Percentiles rank a stretch among this genome's conserved stretches.
Conservation (phyloP, 2,797 vertebrate genomes). For the Mareca penelope region DNA sequence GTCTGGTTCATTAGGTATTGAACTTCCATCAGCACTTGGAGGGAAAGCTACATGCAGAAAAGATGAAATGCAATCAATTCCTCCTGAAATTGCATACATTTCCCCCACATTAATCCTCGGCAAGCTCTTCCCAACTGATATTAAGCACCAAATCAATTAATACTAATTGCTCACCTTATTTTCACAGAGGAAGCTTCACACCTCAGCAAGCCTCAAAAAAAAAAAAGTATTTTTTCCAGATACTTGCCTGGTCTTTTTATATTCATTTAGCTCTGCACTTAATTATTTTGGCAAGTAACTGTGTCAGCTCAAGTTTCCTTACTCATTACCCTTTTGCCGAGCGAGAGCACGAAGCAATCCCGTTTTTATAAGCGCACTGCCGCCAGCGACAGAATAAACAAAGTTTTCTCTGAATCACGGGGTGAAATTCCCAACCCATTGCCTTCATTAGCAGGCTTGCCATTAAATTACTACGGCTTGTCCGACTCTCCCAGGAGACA, state of each 20-base stretch:
- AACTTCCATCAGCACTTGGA: conserved; percentile 41
- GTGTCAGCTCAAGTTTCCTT: not conserved
- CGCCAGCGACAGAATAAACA: not conserved
- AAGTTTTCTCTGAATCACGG: not conserved
- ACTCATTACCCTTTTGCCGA: not conserved
- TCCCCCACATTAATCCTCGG: conserved; percentile 1
- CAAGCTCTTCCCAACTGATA: not conserved
- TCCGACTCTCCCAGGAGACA: not conserved
- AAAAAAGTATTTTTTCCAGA: not conserved
- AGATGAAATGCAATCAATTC: conserved; percentile 4
- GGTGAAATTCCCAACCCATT: not conserved
- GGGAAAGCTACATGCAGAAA: conserved; percentile 5
- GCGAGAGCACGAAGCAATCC: not conserved
- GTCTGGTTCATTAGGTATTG: conserved; percentile 1
- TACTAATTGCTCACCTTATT: conserved; percentile 44
- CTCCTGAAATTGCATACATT: not conserved
- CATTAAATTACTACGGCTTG: not conserved
- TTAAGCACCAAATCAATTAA: conserved; percentile 26
- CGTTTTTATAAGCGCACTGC: not conserved
- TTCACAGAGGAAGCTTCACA: not conserved
- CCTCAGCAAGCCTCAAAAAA: not conserved
- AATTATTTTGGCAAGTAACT: conserved; percentile 32
- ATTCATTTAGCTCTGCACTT: conserved; percentile 8
- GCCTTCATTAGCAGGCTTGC: not conserved
- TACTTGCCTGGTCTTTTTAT: not conserved